Evolutionary conservation across 2,888 invertebrate genomes (phyloP).

Genomic region (Drosophila mimetica): DNA sequence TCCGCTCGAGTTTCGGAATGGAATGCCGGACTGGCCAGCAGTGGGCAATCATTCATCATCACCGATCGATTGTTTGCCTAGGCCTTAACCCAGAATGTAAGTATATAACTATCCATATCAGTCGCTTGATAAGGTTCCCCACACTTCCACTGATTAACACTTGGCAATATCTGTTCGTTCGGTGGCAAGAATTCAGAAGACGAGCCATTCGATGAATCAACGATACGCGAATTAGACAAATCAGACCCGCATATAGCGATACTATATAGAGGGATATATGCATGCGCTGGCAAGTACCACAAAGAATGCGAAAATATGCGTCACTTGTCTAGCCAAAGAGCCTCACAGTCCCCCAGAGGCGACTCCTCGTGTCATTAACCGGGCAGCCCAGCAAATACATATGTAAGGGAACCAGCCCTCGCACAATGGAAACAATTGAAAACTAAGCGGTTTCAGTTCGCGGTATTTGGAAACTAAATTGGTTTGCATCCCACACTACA

Average conservation of each 20-base stretch:
- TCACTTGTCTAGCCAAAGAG: constrained; percentile 67
- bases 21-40: constrained; percentile 33
- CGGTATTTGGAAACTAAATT: constrained; percentile 2
- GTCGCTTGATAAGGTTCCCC: constrained; percentile 11
- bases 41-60: constrained; percentile 40
- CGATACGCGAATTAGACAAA: constrained; percentile 60
- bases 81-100: constrained; percentile 9
- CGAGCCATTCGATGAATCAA: constrained; percentile 56
- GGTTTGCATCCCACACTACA: not conserved
- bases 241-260: constrained; percentile 14
- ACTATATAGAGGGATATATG: constrained; percentile 7
- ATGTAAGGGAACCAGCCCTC: constrained; percentile 12
- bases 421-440: constrained; percentile 36
- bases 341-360: constrained; percentile 28
- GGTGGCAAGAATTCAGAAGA: constrained; percentile 3
- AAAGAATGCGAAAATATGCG: constrained; percentile 62
- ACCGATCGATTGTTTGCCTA: constrained; percentile 20
- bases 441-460: constrained; percentile 2
- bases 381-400: constrained; percentile 23
- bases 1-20: constrained; percentile 4
- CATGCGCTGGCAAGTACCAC: constrained; percentile 57
- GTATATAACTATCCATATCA: constrained; percentile 5
- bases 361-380: constrained; percentile 67
- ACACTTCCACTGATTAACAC: constrained; percentile 19
- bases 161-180: constrained; percentile 15